These are phyloP conservation scores for Upupa epops DNA, from an alignment of 2,113 vertebrate genomes.

Conservation along the genomic window DNA sequence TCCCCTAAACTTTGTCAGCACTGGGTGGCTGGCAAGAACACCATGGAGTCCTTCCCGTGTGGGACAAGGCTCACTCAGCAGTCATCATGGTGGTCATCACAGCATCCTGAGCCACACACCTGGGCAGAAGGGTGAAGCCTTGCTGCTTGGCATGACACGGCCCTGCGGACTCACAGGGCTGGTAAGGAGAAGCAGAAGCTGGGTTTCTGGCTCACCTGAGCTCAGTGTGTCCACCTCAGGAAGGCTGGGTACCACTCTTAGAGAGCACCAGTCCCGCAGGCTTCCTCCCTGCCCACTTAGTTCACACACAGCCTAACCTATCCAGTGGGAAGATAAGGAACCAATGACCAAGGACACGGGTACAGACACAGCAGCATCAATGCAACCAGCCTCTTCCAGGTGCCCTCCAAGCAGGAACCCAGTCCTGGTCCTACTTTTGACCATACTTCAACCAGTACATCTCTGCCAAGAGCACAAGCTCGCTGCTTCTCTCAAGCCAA, in stretches of 20 bases:
- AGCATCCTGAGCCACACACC: neutral
- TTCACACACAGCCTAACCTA: neutral
- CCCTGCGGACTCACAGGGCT: neutral
- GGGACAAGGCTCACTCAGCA: neutral
- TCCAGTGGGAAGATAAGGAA: neutral
- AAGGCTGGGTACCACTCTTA: neutral
- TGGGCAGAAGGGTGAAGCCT: neutral
- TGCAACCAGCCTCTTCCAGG: neutral
- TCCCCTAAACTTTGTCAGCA: neutral
- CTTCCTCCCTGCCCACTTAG: rapidly evolving
- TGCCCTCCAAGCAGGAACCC: neutral
- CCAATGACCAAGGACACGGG: neutral
- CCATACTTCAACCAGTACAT: neutral
- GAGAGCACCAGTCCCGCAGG: neutral
- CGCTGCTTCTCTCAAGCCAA: neutral
- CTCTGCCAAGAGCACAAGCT: neutral
- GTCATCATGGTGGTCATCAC: neutral
- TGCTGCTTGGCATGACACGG: neutral
- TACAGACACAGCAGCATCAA: neutral
- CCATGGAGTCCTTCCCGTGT: rapidly evolving
- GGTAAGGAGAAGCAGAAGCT: neutral
- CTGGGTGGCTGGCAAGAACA: neutral
- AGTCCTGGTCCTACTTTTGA: neutral
- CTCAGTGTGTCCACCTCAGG: rapidly evolving
- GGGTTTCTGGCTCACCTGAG: neutral